Evolutionary conservation across 2,113 vertebrate species (phyloP), one percentile per base, ranked within the genome.

Genomic region (Stegostoma tigrinum): DNA sequence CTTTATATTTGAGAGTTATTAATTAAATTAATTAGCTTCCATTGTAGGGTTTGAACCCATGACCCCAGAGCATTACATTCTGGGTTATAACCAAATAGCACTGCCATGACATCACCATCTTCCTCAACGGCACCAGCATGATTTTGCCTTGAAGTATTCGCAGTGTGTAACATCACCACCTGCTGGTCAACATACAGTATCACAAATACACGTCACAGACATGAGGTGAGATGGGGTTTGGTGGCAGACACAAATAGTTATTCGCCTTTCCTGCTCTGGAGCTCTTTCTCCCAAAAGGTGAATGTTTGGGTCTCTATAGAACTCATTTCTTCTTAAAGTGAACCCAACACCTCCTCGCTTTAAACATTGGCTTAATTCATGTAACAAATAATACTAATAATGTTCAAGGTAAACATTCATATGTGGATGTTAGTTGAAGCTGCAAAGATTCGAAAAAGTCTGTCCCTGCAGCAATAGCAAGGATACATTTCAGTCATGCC

Each of bases 121-220:
- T 12, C 19, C 38, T 38, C 45, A 52, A 24, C 8, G 24, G 6
- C 27, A 7, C 86, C 24, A 5, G 17, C 15, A 72, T 27, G 27
- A 5, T 14, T 55, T 89, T 89, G 23, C 45, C 24, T 7, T 89
- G 86, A 89, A 52, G 10, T 89, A 94, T 8, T 70, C 61, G 45
- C 91, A 70, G 67, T 45, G n/a, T 94, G 23, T 42, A 94, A 94
- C 23, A 94, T 45, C 38, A n/a, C 93, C 66, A 94, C 8, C 93
- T 67, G 67, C 64, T 94, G 66, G 66, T 38, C 14, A 38, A 70
- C 42, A 0, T 94, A 70, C 66, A 94, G 24, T 1, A 70, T 27
- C 5, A 66, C 17, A 66, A 64, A 19, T 30, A 5, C 3, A 7
- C 3, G 21, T 52, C 86, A 30, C 45, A 23, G 52, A 7, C 45